phyloP scores from a whole-genome alignment of 2,113 vertebrate genomes.

The Climacteris rufus region DNA sequence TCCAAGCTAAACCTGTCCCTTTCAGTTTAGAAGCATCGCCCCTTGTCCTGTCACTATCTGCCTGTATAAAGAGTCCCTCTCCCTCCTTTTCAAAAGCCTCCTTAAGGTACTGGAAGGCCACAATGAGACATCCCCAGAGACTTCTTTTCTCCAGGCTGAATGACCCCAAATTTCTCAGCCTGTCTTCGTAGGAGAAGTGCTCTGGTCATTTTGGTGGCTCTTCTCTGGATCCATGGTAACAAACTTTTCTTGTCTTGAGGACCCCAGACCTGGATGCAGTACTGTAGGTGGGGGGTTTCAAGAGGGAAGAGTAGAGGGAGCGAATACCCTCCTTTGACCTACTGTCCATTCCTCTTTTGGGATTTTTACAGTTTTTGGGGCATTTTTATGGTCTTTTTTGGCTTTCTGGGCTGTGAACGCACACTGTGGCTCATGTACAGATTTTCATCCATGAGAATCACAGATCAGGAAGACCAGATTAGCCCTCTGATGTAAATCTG shows the following conservation, averaged over 20 bases:
- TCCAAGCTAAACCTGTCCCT: neutral
- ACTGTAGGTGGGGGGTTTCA: neutral
- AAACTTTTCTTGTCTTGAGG: neutral
- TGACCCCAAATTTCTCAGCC: neutral
- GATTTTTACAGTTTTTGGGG: rapidly evolving
- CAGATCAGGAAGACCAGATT: neutral
- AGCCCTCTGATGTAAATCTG: neutral
- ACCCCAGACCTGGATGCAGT: neutral
- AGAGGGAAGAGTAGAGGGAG: neutral
- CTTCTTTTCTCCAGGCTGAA: neutral
- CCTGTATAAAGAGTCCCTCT: neutral
- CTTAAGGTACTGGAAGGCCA: neutral
- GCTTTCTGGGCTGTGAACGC: neutral
- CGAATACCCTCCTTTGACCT: neutral
- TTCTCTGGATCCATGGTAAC: too few relatives aligned
- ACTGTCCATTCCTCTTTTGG: neutral
- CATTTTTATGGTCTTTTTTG: neutral
- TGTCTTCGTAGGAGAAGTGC: neutral
- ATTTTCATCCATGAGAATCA: neutral
- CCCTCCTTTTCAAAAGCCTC: neutral
- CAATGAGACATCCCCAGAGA: too few relatives aligned
- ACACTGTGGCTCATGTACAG: neutral
- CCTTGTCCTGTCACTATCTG: neutral
- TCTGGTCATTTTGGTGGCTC: neutral
- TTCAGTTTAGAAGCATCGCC: neutral